Evolutionary conservation across 2,113 vertebrate species (phyloP).

Genomic region (Psophia crepitans): DNA sequence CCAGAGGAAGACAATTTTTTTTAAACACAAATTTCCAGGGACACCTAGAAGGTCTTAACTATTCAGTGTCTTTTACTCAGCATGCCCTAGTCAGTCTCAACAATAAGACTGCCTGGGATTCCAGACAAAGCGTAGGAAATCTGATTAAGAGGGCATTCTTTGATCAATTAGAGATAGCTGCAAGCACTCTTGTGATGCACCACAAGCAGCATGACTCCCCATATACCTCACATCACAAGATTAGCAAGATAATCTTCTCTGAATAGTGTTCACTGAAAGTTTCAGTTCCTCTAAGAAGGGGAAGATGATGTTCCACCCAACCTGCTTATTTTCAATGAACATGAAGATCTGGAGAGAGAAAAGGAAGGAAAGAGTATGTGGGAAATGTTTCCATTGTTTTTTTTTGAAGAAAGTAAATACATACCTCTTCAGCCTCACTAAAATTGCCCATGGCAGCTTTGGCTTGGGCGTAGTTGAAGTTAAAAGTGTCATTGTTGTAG

Average conservation of each 20-base stretch:
- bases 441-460: conserved; percentile 92
- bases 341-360: neutral
- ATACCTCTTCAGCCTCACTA: conserved; percentile 92
- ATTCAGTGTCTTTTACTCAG: neutral
- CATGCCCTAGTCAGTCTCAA: neutral
- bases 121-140: neutral
- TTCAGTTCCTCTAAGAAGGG: neutral
- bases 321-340: neutral
- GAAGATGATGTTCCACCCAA: neutral
- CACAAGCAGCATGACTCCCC: neutral
- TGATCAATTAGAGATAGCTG: conserved; percentile 50
- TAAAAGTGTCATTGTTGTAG: conserved; percentile 94
- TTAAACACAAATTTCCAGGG: conserved; percentile 7
- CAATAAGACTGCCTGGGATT: neutral
- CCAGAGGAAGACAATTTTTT: neutral
- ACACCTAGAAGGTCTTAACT: conserved; percentile 16
- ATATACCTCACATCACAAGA: conserved; percentile 19
- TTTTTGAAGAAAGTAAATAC: conserved; percentile 36
- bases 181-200: conserved; percentile 1
- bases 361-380: neutral
- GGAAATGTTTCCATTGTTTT: neutral
- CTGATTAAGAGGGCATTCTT: conserved; percentile 41
- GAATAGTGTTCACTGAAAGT: neutral
- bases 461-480: conserved; percentile 97
- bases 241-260: conserved; percentile 35